These are phyloP conservation scores for Augiades crinisus DNA, from an alignment of 2,888 invertebrate genomes.

Conservation along the genomic window DNA sequence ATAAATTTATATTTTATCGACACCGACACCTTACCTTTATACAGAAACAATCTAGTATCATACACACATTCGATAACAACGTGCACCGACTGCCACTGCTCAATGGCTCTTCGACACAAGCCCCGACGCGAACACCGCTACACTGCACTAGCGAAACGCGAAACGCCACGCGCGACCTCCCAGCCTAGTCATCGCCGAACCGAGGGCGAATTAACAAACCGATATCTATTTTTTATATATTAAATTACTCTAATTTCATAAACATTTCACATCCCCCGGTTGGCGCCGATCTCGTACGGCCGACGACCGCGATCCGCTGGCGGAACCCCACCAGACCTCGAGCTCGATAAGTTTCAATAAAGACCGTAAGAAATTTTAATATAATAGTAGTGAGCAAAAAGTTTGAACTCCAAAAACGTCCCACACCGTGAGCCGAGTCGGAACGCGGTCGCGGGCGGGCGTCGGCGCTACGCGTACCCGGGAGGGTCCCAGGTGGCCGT, in stretches of 20 bases:
- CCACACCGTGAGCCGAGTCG: constrained; percentile 18
- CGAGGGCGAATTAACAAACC: constrained; percentile 43
- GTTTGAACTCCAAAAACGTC: constrained; percentile 26
- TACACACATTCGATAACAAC: constrained; percentile 53
- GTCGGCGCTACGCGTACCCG: constrained; percentile 60
- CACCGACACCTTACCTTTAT: constrained; percentile 65
- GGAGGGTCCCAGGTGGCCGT: constrained; percentile 82
- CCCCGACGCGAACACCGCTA: constrained; percentile 32
- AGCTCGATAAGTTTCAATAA: not conserved
- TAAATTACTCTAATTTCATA: constrained; percentile 53
- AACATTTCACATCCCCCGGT: constrained; percentile 46
- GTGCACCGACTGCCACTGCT: constrained; percentile 45
- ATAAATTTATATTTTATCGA: constrained; percentile 65
- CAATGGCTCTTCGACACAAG: constrained; percentile 61
- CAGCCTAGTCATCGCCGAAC: constrained; percentile 37
- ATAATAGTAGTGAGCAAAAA: constrained; percentile 36
- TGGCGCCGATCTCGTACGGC: constrained; percentile 31
- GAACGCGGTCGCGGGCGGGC: constrained; percentile 25
- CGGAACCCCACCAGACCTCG: not conserved
- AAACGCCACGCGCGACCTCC: too few species aligned
- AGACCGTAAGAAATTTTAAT: constrained; percentile 3
- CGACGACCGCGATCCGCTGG: constrained; percentile 7
- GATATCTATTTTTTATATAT: constrained; percentile 38
- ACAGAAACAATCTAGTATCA: constrained; percentile 64
- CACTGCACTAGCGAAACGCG: constrained; percentile 23